A percentile compares a stretch with the other conserved stretches of the same genome.
phyloP scores from a whole-genome alignment of 2,113 vertebrate genomes.

The Trochalopteron elliotii region DNA sequence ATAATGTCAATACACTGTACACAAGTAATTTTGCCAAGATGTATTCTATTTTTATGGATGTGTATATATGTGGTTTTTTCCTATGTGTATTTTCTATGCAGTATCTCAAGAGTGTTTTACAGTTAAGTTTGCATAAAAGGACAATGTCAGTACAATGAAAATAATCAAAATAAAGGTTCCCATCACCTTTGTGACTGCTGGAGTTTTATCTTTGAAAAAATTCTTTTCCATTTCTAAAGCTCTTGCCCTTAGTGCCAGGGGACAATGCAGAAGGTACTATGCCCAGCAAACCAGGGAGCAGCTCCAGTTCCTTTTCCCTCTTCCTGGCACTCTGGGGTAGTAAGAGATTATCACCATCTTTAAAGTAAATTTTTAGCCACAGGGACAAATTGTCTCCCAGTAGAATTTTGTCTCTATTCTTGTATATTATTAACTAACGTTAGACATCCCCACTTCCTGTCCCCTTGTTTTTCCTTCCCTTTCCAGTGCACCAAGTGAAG shows the following conservation, averaged over 20 bases:
- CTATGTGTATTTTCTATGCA: constrained; percentile 72
- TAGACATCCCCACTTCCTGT: neutral
- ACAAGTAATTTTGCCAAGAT: constrained; percentile 82
- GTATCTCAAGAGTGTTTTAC: constrained; percentile 68
- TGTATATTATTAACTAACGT: neutral
- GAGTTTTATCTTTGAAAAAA: neutral
- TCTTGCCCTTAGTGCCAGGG: accelerated
- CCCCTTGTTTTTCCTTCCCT: neutral
- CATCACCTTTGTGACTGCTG: constrained; percentile 20
- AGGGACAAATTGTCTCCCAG: neutral
- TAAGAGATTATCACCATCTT: neutral
- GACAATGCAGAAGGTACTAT: accelerated
- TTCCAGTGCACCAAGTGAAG: neutral
- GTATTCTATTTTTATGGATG: constrained; percentile 93
- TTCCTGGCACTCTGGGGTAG: neutral
- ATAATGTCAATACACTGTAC: constrained; percentile 80
- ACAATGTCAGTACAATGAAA: constrained; percentile 42
- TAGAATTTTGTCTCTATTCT: neutral
- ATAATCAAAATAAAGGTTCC: constrained; percentile 73
- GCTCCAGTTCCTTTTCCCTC: neutral
- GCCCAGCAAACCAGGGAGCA: neutral
- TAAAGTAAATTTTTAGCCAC: neutral
- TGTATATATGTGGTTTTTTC: constrained; percentile 82
- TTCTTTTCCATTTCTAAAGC: neutral
- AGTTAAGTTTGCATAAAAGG: constrained; percentile 65